phyloP scores from a whole-genome alignment of 1,140 invertebrate species.

The Akabosia matsudoensis region DNA sequence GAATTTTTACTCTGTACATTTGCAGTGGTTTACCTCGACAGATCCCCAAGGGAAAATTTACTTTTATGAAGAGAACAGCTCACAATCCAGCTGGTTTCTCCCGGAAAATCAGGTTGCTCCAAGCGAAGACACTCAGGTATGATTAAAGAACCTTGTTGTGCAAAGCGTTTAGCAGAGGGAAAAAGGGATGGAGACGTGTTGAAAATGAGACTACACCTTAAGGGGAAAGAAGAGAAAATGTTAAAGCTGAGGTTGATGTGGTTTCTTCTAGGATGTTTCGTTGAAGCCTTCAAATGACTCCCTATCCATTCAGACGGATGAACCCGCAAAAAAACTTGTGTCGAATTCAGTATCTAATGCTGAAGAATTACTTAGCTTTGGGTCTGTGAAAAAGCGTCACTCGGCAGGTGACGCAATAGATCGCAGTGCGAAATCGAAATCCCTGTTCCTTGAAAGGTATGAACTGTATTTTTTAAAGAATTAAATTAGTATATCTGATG shows the following conservation, averaged over 20 bases:
- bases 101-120: slow-evolving; percentile 50
- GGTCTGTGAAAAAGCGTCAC: slow-evolving; percentile 1
- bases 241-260: background rate
- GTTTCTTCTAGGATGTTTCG: background rate
- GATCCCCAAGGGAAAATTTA: slow-evolving; percentile 61
- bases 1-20: slow-evolving; percentile 46
- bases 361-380: background rate
- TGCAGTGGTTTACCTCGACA: slow-evolving; percentile 62
- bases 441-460: background rate
- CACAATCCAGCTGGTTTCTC: slow-evolving; percentile 61
- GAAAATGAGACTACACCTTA: background rate
- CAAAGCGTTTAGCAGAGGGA: too few species aligned
- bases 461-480: too few species aligned
- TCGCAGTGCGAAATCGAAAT: slow-evolving; percentile 1
- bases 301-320: background rate
- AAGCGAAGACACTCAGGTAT: slow-evolving; percentile 45
- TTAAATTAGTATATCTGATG: too few species aligned
- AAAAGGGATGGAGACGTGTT: background rate
- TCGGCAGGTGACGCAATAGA: slow-evolving; percentile 8
- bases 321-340: background rate
- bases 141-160: too few species aligned
- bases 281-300: background rate
- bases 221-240: background rate
- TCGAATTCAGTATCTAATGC: background rate
- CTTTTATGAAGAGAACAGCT: slow-evolving; percentile 62